These are phyloP conservation scores for Coccyzus lansbergi DNA, from an alignment of 2,797 vertebrate genomes.

Conservation along the genomic window DNA sequence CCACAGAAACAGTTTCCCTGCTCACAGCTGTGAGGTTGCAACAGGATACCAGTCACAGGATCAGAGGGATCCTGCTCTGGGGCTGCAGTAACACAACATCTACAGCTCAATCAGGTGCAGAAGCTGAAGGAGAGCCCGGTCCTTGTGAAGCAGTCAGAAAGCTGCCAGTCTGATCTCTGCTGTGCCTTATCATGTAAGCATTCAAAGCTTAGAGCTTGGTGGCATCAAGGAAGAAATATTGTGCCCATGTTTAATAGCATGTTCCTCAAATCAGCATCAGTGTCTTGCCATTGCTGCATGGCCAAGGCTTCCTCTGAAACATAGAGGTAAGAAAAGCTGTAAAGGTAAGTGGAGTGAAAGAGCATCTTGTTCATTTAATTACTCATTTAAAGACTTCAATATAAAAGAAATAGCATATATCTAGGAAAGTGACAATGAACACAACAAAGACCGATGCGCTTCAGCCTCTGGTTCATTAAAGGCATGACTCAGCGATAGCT, in stretches of 20 bases:
- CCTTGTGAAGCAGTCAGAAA: background rate
- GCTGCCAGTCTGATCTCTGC: background rate
- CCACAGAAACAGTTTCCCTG: background rate
- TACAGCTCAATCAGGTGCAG: background rate
- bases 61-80: background rate
- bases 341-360: background rate
- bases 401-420: background rate
- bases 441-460: background rate
- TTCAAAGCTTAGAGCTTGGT: background rate
- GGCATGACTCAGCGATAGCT: background rate
- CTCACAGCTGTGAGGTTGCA: background rate
- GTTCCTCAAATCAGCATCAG: background rate
- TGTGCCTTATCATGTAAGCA: background rate
- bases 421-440: background rate
- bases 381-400: background rate
- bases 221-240: background rate
- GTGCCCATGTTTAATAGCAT: accelerated
- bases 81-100: background rate
- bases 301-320: background rate
- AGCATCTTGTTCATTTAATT: background rate
- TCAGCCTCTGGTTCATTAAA: background rate
- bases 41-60: background rate
- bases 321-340: background rate
- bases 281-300: background rate
- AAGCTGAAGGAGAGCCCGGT: background rate